Base-by-base conservation (phyloP, 92 coral and sea anemone species). In the Phenganax stokvisi region DNA sequence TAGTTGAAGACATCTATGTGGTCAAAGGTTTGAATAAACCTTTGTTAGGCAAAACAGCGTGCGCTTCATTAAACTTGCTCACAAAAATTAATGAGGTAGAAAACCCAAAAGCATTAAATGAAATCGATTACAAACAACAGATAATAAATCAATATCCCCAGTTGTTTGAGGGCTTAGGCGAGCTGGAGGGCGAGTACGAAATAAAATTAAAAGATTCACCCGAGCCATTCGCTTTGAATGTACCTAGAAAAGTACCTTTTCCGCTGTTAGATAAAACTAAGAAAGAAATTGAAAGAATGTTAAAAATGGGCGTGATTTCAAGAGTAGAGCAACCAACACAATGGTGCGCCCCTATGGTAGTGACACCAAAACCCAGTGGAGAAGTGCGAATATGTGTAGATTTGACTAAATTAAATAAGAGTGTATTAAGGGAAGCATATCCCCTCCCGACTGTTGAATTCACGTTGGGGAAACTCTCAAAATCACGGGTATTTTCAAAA, bases 301-400 rank as follows among this genome's bases (percentile, higher is more conserved):
- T 83, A 20, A 52, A 83, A 51, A 78, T 52, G 2, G 81, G 78
- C 8, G 87, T 83, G 7, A 87, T 77, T 54, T 83, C 75, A 3
- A 74, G 51, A 12, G 89, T 82, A 0, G 81, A 87, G 9, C 28
- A 63, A 44, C 87, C 81, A 9, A 72, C 84, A 13, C 81, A 83
- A 25, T 77, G 84, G 86, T 85, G 90, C 47, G 61, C 80, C 72
- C 56, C 83, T 76, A 68, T 75, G 75, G 85, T 80, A 0, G 90
- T 80, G 3, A 88, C 86, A 5, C 84, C 84, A 54, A 80, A 88
- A 77, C 51, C 54, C 7, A 85, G 81, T 65, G 87, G 88, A 53
- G 71, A 73, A 30, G 91, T 86, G 52, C 87, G 80, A n/a, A 84
- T 85, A 54, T 91, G 87, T 77, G 87, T 80, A 20, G 87, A 87